A percentile compares a stretch with the other conserved stretches of the same genome.
Conservation (phyloP, 92 coral and sea anemone genomes). For the Phenganax subtilis region DNA sequence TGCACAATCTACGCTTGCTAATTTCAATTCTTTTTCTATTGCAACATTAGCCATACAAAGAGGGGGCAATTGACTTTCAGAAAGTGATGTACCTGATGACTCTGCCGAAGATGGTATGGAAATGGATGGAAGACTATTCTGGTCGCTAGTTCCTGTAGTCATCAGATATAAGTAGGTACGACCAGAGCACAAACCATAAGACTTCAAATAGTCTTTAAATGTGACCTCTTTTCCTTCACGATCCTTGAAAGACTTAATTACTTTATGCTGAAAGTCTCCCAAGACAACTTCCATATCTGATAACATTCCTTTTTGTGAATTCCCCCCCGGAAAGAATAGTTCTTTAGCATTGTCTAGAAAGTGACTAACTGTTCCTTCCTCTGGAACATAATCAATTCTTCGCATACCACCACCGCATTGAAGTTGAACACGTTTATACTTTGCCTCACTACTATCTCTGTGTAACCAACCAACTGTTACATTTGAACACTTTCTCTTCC, state of each 20-base stretch:
- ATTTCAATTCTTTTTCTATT: neutral
- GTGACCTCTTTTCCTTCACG: constrained; percentile 17
- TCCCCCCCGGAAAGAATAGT: constrained; percentile 31
- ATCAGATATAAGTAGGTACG: constrained; percentile 18
- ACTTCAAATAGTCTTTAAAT: neutral
- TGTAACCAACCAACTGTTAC: constrained; percentile 31
- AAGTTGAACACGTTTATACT: constrained; percentile 19
- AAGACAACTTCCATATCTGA: constrained; percentile 15
- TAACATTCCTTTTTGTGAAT: constrained; percentile 21
- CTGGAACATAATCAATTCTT: constrained; percentile 23
- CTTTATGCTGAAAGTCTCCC: constrained; percentile 34
- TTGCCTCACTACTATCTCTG: constrained; percentile 4
- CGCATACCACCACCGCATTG: constrained; percentile 25
- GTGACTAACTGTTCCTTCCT: constrained; percentile 5
- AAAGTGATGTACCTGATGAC: neutral
- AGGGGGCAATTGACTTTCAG: no score
- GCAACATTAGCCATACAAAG: no score
- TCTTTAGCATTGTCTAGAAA: constrained; percentile 28
- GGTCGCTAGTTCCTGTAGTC: constrained; percentile 18
- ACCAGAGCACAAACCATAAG: constrained; percentile 11
- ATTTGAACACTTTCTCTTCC: neutral
- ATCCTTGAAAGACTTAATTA: constrained; percentile 12
- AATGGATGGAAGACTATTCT: no score
- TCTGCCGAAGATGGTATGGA: neutral
- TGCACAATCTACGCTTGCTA: no score